These are phyloP conservation scores for Malurus elegans DNA, from an alignment of 2,113 vertebrate genomes.

Conservation along the genomic window DNA sequence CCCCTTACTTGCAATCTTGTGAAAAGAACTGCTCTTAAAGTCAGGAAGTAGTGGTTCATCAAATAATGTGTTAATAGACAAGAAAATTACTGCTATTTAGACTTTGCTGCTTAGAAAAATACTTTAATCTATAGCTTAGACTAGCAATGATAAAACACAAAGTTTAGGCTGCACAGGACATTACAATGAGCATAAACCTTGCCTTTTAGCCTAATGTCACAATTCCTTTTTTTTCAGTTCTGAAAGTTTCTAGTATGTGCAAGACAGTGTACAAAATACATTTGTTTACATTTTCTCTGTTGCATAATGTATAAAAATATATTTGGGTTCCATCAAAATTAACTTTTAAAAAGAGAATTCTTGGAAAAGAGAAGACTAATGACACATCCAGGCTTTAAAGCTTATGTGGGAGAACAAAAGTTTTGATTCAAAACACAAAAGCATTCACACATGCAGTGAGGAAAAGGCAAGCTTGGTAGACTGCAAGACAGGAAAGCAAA, in stretches of 20 bases:
- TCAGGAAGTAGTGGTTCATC: neutral
- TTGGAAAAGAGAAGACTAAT: constrained; percentile 15
- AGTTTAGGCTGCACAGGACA: neutral
- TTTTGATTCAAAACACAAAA: constrained; percentile 12
- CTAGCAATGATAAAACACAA: constrained; percentile 6
- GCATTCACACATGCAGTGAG: neutral
- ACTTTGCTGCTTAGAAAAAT: constrained; percentile 63
- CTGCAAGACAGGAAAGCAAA: neutral
- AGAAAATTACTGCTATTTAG: neutral
- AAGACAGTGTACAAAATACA: constrained; percentile 35
- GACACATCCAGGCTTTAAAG: neutral
- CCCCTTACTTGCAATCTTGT: neutral
- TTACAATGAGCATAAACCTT: constrained; percentile 8
- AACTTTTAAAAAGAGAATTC: constrained; percentile 9
- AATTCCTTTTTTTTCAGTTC: neutral
- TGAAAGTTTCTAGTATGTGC: neutral
- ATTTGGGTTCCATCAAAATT: constrained; percentile 41
- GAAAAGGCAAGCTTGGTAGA: neutral
- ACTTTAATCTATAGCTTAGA: constrained; percentile 43
- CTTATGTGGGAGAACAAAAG: constrained; percentile 14
- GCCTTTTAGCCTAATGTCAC: neutral
- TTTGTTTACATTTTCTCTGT: neutral
- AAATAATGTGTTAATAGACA: neutral
- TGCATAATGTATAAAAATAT: constrained; percentile 58
- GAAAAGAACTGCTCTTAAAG: neutral